A percentile compares a stretch with the other conserved stretches of the same genome.
Conservation (phyloP, 2,888 invertebrate species). For the Lamellibrachia satsuma region DNA sequence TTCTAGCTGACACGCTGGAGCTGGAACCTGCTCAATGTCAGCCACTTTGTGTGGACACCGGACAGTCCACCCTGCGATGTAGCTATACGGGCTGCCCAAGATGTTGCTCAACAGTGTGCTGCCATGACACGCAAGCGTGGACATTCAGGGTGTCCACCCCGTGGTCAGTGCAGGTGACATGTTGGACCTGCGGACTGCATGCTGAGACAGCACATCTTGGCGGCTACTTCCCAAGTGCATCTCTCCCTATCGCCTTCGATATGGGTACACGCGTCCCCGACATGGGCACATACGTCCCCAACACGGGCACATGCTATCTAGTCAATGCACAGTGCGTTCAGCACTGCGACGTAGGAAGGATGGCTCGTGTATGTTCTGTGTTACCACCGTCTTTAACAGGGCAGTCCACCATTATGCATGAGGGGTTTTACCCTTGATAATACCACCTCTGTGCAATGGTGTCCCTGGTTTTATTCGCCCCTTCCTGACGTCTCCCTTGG, state of each 20-base stretch:
- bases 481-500: background rate
- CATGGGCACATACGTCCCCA: background rate
- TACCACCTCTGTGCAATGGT: background rate
- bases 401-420: background rate
- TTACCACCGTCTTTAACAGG: slow-evolving; percentile 17
- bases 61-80: slow-evolving; percentile 24
- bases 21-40: slow-evolving; percentile 36
- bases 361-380: slow-evolving; percentile 9
- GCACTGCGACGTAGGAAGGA: background rate
- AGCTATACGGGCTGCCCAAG: slow-evolving; percentile 32
- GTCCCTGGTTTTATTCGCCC: background rate
- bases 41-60: slow-evolving; percentile 29
- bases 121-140: background rate
- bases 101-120: background rate
- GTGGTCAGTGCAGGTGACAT: slow-evolving; percentile 34
- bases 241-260: background rate
- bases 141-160: background rate
- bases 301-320: background rate
- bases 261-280: background rate
- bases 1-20: slow-evolving; percentile 44
- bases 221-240: background rate
- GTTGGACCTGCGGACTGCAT: slow-evolving; percentile 38
- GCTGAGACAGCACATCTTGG: slow-evolving; percentile 2
- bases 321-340: slow-evolving; percentile 13
- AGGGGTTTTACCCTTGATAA: slow-evolving; percentile 13